phyloP scores from a whole-genome alignment of 2,797 vertebrate species.

The Tokudaia muenninki region DNA sequence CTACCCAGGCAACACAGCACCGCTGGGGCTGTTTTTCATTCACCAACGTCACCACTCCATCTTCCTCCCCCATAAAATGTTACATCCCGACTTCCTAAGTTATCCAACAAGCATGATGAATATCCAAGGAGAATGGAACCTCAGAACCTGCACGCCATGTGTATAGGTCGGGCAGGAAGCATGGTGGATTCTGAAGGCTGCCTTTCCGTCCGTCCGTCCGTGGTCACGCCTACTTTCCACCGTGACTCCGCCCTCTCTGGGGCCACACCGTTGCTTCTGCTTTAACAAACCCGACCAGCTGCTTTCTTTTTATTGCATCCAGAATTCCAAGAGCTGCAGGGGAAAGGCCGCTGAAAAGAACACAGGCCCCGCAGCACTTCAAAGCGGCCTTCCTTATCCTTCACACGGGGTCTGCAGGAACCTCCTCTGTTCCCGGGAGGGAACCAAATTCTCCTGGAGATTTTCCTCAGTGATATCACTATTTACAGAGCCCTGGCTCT shows the following conservation, averaged over 20 bases:
- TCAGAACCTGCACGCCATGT: not conserved
- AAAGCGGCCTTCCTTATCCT: constrained; percentile 90
- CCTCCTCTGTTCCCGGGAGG: constrained; percentile 87
- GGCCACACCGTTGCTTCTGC: constrained; percentile 81
- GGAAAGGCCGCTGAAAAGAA: constrained; percentile 88
- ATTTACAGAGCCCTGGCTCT: constrained; percentile 87
- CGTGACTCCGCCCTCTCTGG: constrained; percentile 72
- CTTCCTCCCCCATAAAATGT: not conserved
- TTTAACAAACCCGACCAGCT: constrained; percentile 86
- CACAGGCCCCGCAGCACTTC: constrained; percentile 86
- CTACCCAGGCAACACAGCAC: not conserved
- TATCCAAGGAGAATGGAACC: not conserved
- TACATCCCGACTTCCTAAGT: not conserved
- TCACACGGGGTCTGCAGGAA: constrained; percentile 87
- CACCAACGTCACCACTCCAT: not conserved
- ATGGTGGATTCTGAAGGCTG: not conserved
- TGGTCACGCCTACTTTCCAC: constrained; percentile 80
- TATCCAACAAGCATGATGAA: not conserved
- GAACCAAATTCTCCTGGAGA: constrained; percentile 88
- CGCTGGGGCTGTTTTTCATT: not conserved
- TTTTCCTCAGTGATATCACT: constrained; percentile 87
- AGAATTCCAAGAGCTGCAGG: constrained; percentile 89
- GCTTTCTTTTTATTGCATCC: constrained; percentile 89
- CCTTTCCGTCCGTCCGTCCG: rapidly evolving
- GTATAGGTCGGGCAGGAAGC: too few species aligned